These are phyloP conservation scores for Labeo rohita DNA, from an alignment of 2,113 vertebrate species.

Conservation along the genomic window DNA sequence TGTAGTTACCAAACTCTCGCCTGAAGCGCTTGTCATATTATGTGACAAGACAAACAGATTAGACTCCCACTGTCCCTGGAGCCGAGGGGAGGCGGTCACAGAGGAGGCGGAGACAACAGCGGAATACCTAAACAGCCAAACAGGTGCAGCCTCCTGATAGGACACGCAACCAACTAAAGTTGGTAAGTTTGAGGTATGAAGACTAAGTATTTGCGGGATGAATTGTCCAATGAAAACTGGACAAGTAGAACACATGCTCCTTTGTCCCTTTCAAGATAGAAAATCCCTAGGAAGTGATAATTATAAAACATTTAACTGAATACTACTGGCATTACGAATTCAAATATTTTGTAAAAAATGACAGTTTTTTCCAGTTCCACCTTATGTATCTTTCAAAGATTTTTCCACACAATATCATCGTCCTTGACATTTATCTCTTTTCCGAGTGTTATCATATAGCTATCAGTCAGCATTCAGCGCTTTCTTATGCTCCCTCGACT, in stretches of 20 bases:
- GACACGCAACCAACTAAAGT: not conserved
- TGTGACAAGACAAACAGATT: constrained; percentile 72
- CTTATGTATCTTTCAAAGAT: not conserved
- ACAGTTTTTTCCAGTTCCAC: too few relatives aligned
- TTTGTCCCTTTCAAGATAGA: too few relatives aligned
- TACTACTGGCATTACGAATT: too few relatives aligned
- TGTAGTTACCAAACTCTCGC: constrained; percentile 67
- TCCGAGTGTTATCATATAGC: not conserved
- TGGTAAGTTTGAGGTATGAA: not conserved
- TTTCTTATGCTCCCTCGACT: not conserved
- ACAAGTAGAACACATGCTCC: too few relatives aligned
- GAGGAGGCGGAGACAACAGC: not conserved
- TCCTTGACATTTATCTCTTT: not conserved
- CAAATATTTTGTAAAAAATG: too few relatives aligned
- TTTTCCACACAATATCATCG: not conserved
- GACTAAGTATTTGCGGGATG: not conserved
- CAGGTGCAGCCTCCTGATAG: constrained; percentile 50
- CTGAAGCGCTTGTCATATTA: constrained; percentile 67
- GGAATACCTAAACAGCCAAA: constrained; percentile 55
- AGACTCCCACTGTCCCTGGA: constrained; percentile 40
- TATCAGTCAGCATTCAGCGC: constrained; percentile 4
- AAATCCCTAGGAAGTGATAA: too few relatives aligned
- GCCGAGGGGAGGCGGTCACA: constrained; percentile 12
- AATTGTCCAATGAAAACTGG: not conserved
- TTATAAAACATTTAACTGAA: too few relatives aligned